Conservation (phyloP, 2,797 vertebrate species). For the Platalea minor region DNA sequence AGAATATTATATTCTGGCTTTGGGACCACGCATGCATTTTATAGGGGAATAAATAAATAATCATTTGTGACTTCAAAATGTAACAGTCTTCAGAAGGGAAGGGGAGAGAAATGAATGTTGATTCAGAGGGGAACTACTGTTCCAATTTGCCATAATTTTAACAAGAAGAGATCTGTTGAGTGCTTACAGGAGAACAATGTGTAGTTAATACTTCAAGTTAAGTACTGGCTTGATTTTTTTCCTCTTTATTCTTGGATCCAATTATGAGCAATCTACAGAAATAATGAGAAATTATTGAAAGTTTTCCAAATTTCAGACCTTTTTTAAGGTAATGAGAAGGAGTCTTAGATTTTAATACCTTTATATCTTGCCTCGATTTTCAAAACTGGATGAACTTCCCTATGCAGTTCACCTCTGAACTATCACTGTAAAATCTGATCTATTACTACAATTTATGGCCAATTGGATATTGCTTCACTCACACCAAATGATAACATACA, state of each 20-base stretch:
- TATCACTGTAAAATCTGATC: conserved; percentile 8
- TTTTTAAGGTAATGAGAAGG: background rate
- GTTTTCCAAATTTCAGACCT: conserved; percentile 28
- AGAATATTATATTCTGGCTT: conserved; percentile 17
- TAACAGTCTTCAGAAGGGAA: conserved; percentile 24
- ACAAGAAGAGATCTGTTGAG: conserved; percentile 51
- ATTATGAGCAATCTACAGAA: conserved; percentile 50
- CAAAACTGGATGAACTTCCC: background rate
- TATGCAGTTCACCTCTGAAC: conserved; percentile 16
- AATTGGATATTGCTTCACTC: conserved; percentile 36
- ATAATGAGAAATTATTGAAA: conserved; percentile 56
- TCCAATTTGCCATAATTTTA: conserved; percentile 54
- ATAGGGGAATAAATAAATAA: conserved; percentile 67
- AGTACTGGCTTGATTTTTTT: conserved; percentile 49
- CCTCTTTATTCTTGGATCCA: conserved; percentile 55
- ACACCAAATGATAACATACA: background rate
- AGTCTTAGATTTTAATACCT: background rate
- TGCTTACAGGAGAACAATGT: conserved; percentile 33
- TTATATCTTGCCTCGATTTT: background rate
- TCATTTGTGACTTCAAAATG: conserved; percentile 64
- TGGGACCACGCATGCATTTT: conserved; percentile 53
- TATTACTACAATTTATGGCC: background rate
- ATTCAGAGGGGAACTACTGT: conserved; percentile 47
- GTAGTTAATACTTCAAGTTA: conserved; percentile 56
- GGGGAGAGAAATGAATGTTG: conserved; percentile 28